Conservation (phyloP, 2,113 vertebrate genomes). For the Oplegnathus fasciatus region DNA sequence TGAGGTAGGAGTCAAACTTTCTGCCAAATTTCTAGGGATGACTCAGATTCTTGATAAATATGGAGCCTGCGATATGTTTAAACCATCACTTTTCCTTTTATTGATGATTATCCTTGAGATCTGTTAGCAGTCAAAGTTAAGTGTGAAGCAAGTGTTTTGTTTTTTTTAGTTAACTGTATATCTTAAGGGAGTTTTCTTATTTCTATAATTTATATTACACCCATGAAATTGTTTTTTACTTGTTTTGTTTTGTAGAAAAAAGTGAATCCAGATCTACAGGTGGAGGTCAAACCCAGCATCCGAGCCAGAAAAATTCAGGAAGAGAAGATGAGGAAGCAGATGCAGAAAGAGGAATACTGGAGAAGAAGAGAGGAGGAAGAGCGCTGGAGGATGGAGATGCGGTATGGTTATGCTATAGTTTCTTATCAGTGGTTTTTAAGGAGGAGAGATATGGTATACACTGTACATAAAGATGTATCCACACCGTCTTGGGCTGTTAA, state of each 20-base stretch:
- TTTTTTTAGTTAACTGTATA: too few relatives aligned
- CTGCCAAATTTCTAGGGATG: background rate
- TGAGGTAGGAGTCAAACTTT: background rate
- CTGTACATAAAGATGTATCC: background rate
- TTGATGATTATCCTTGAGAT: background rate
- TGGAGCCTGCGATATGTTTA: background rate
- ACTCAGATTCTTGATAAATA: background rate
- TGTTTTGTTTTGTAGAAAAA: slow-evolving; percentile 90
- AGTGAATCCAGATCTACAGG: slow-evolving; percentile 98
- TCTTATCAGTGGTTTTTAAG: background rate
- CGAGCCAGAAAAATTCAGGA: slow-evolving; percentile 97
- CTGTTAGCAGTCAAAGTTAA: too few relatives aligned
- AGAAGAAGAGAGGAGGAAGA: slow-evolving; percentile 96
- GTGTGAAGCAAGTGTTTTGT: too few relatives aligned
- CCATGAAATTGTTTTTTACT: background rate
- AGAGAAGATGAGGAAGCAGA: slow-evolving; percentile 98
- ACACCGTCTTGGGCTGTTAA: background rate
- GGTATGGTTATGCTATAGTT: slow-evolving; percentile 77
- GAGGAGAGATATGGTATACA: background rate
- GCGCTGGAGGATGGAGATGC: slow-evolving; percentile 99
- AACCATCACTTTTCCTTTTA: background rate
- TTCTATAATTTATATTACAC: background rate
- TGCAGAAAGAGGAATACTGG: slow-evolving; percentile 99
- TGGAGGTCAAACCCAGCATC: slow-evolving; percentile 98
- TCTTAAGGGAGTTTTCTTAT: background rate